Base-by-base conservation (phyloP, 2,888 invertebrate species). In the Alitta virens region DNA sequence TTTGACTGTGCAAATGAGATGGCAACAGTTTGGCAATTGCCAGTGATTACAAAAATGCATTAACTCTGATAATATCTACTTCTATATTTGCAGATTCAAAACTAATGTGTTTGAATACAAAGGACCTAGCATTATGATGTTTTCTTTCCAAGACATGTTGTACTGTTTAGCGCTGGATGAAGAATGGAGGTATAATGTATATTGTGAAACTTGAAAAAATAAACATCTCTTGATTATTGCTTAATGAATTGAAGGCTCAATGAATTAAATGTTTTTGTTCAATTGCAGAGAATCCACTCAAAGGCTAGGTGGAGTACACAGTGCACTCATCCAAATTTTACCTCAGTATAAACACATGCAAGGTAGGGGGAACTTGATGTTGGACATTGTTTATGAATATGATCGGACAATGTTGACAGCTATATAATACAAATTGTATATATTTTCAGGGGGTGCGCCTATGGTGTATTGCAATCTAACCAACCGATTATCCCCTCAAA, bases 161-260 rank as follows among this genome's bases (percentile, higher is more conserved):
- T 88, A 91, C 74, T 92, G 91, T 77, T 82, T 94, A 60, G 91
- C 90, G 27, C 84, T 88, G 12, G 88, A 91, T 16, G 84, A 84
- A 63, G 94, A 93, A 82, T 94, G 94, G 94, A 88, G 88, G 71
- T 94, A 92, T 81, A n/a, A n/a, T n/a, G n/a, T n/a, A n/a, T n/a
- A n/a, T n/a, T n/a, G n/a, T n/a, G n/a, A n/a, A n/a, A n/a, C n/a
- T n/a, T n/a, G n/a, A n/a, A n/a, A n/a, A n/a, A n/a, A n/a, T n/a
- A n/a, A n/a, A n/a, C n/a, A n/a, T n/a, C n/a, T n/a, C n/a, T n/a
- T n/a, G n/a, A n/a, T n/a, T n/a, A n/a, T n/a, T n/a, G n/a, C n/a
- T n/a, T n/a, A n/a, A n/a, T n/a, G n/a, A n/a, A n/a, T n/a, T n/a
- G n/a, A n/a, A n/a, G n/a, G n/a, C n/a, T n/a, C n/a, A n/a, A n/a